Evolutionary conservation across 2,888 invertebrate genomes (phyloP).

Genomic region (Mythimna lalbum): DNA sequence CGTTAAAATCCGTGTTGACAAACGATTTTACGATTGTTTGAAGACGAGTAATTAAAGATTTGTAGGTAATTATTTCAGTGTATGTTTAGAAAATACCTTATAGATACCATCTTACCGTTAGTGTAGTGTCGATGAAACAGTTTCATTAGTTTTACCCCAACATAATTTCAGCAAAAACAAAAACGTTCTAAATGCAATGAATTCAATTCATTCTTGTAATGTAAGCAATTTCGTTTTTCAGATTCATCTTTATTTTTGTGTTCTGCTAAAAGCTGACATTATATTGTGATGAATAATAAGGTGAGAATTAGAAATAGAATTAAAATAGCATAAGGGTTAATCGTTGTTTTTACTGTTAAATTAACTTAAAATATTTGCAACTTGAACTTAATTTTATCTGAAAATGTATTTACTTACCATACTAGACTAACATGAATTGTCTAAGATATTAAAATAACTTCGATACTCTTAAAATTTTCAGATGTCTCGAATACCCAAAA

Average conservation of each 20-base stretch:
- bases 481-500: constrained; percentile 88
- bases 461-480: constrained; percentile 65
- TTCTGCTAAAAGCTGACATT: constrained; percentile 12
- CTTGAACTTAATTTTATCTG: not conserved
- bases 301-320: constrained; percentile 12
- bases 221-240: constrained; percentile 32
- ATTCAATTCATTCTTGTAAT: constrained; percentile 6
- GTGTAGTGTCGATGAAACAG: constrained; percentile 9
- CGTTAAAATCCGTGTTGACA: constrained; percentile 65
- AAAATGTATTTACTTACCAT: not conserved
- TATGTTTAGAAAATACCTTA: not conserved
- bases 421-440: no score
- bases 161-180: not conserved
- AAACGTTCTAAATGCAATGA: constrained; percentile 11
- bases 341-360: not conserved
- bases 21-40: constrained; percentile 49
- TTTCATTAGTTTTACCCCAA: not conserved
- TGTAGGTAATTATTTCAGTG: constrained; percentile 26
- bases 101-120: not conserved
- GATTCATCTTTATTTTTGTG: constrained; percentile 12
- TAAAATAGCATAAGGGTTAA: not conserved
- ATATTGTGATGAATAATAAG: constrained; percentile 58
- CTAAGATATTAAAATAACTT: not conserved
- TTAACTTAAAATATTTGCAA: not conserved
- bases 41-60: constrained; percentile 19